These are phyloP conservation scores for Sardina pilchardus DNA, from an alignment of 2,113 vertebrate genomes.

Conservation along the genomic window DNA sequence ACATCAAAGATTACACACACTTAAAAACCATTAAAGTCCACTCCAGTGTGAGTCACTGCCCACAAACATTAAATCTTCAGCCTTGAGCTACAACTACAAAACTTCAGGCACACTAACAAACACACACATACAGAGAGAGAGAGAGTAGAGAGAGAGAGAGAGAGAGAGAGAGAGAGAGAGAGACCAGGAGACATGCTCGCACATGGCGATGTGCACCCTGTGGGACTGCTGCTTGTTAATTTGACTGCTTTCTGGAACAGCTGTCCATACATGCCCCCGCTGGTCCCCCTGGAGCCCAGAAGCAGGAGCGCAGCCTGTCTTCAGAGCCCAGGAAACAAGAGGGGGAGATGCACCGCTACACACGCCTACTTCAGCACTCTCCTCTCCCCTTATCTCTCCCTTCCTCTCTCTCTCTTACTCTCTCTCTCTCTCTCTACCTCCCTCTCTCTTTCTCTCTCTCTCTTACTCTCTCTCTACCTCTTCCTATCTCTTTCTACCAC, in stretches of 20 bases:
- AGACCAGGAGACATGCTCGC: conserved; percentile 8
- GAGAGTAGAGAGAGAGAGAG: not conserved
- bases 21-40: not conserved
- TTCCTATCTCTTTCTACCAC: not conserved
- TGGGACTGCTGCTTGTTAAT: conserved; percentile 35
- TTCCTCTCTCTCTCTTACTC: not conserved
- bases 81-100: not conserved
- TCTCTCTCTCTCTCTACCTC: not conserved
- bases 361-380: not conserved
- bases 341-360: not conserved
- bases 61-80: not conserved
- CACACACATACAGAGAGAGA: conserved; percentile 10
- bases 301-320: not conserved
- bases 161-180: not conserved
- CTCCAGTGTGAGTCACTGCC: not conserved
- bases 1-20: not conserved
- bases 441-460: conserved; percentile 42
- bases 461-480: conserved; percentile 51
- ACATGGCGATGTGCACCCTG: not conserved
- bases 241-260: conserved; percentile 34
- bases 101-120: conserved; percentile 13
- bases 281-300: not conserved
- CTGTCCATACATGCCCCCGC: conserved; percentile 34
- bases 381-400: conserved; percentile 33
- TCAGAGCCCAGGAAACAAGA: conserved; percentile 9